Base-by-base conservation (phyloP, 2,888 invertebrate genomes). In the Oegoconia quadripuncta region DNA sequence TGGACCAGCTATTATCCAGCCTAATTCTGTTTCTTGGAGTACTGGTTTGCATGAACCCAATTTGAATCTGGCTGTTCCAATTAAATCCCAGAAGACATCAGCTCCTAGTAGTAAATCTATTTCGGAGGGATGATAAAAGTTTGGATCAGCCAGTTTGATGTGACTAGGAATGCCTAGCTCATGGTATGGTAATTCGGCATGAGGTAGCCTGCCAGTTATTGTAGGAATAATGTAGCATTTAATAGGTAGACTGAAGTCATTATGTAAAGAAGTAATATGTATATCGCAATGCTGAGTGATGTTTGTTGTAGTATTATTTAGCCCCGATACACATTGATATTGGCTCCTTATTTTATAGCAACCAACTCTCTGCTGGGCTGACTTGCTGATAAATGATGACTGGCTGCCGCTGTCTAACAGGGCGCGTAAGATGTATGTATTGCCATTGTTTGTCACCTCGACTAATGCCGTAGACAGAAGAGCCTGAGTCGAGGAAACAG, bases 21-120 rank as follows among this genome's bases (percentile, higher is more conserved):
- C 46, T 2, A 50, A 35, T 11, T 26, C n/a, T n/a, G n/a, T n/a
- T n/a, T n/a, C n/a, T n/a, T n/a, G n/a, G n/a, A n/a, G n/a, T n/a
- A n/a, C n/a, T 2, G 46, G 35, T 14, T 42, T 43, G 7, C 42
- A 46, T 4, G 23, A 6, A 29, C 52, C 52, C 37, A 52, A 27
- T 3, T 33, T 39, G 6, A 52, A 31, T 17, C 28, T 27, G 17
- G 50, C 46, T 8, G 44, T 25, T 9, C 49, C 48, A 12, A 54
- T 37, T 11, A 57, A n/a, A 7, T 52, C 48, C 50, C 51, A 51
- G 36, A 53, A 58, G 0, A 52, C 5, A 22, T 58, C 50, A 7
- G 52, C 58, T 8, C 55, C 54, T 0, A 55, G n/a, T n/a, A n/a
- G 44, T 8, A 33, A 47, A 14, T 47, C 43, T 8, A 50, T 34